phyloP scores from a whole-genome alignment of 1,140 invertebrate genomes.

The Leptinotarsa texana region DNA sequence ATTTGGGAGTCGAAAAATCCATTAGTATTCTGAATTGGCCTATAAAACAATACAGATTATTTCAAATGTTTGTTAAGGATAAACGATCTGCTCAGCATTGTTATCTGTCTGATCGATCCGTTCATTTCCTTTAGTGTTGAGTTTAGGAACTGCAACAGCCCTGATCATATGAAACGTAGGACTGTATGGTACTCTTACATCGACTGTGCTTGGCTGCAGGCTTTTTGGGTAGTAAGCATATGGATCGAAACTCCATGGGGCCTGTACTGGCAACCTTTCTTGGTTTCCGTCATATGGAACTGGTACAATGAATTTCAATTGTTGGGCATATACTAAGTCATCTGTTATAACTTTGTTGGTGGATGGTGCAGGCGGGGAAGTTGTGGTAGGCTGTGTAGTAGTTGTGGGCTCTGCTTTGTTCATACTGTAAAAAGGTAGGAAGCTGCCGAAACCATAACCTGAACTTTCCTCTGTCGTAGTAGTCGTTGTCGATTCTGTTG shows the following conservation, averaged over 20 bases:
- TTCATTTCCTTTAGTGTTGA: neutral
- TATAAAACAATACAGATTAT: too few relatives aligned
- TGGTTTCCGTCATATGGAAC: constrained; percentile 38
- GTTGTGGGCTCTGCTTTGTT: constrained; percentile 25
- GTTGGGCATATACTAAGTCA: constrained; percentile 37
- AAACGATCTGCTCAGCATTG: neutral
- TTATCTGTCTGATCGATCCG: neutral
- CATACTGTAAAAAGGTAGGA: constrained; percentile 39
- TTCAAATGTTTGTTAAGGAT: too few relatives aligned
- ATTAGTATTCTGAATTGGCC: too few relatives aligned
- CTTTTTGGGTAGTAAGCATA: constrained; percentile 47
- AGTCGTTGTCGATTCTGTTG: constrained; percentile 6
- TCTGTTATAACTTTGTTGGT: constrained; percentile 33
- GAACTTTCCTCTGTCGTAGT: constrained; percentile 13
- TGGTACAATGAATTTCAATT: constrained; percentile 51
- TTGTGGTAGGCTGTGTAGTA: constrained; percentile 17
- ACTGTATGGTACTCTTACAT: constrained; percentile 42
- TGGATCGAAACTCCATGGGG: constrained; percentile 44
- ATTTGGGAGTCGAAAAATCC: too few relatives aligned
- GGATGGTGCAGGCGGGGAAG: constrained; percentile 30
- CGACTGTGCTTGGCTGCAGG: constrained; percentile 38
- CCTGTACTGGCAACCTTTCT: constrained; percentile 8
- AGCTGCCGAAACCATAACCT: constrained; percentile 35
- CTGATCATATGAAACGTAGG: constrained; percentile 50
- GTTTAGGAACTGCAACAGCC: constrained; percentile 43